Conservation (phyloP, 2,113 vertebrate species). For the Sapajus apella region DNA sequence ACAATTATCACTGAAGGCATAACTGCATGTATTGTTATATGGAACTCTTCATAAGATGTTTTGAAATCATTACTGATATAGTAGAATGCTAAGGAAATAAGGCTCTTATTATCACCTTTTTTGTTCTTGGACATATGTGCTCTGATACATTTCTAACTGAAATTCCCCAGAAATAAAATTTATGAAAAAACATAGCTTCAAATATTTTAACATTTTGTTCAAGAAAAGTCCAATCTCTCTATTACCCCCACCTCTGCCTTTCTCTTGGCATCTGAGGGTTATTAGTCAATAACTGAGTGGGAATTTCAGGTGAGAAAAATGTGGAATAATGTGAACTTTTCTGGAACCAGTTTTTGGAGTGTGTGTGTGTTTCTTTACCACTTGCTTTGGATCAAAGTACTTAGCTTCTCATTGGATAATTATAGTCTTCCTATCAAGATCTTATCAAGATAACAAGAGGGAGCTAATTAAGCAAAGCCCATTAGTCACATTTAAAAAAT, state of each 20-base stretch:
- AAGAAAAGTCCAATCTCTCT: background rate
- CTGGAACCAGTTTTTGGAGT: background rate
- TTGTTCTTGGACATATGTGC: background rate
- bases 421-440: background rate
- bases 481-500: background rate
- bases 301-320: conserved; percentile 34
- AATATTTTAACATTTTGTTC: conserved; percentile 49
- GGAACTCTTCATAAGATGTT: conserved; percentile 39
- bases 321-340: background rate
- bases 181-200: background rate
- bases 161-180: conserved; percentile 7
- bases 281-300: background rate
- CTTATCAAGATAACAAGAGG: background rate
- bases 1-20: background rate
- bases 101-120: background rate
- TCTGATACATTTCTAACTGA: background rate
- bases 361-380: background rate
- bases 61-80: conserved; percentile 3
- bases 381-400: background rate
- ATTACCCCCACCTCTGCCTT: background rate
- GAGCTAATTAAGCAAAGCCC: conserved; percentile 14
- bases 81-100: background rate
- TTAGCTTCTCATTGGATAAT: conserved; percentile 15
- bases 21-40: background rate
- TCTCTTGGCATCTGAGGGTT: background rate